Conservation (phyloP, 2,113 vertebrate species). For the Edolisoma coerulescens region DNA sequence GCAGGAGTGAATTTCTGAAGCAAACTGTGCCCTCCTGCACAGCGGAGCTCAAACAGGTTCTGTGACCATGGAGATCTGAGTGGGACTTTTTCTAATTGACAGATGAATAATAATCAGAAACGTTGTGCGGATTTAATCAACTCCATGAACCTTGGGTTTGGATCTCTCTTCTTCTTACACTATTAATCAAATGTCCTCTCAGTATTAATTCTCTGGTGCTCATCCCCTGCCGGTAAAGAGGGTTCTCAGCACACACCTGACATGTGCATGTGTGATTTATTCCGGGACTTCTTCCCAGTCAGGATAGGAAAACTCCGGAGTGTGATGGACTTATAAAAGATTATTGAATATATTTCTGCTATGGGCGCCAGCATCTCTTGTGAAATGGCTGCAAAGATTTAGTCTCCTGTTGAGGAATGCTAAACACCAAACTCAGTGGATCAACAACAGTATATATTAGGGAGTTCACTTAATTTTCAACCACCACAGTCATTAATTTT, state of each 20-base stretch:
- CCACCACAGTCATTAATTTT: slow-evolving; percentile 76
- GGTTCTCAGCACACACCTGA: slow-evolving; percentile 38
- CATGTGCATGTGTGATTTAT: background rate
- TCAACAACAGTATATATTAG: slow-evolving; percentile 78
- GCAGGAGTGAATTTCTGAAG: background rate
- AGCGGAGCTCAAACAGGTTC: background rate
- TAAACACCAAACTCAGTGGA: slow-evolving; percentile 74
- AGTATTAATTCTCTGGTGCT: background rate
- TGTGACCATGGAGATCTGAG: background rate
- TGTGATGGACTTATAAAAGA: slow-evolving; percentile 48
- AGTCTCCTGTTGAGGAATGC: slow-evolving; percentile 78
- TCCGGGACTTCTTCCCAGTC: background rate
- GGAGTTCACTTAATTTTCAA: slow-evolving; percentile 76
- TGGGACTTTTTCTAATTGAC: background rate
- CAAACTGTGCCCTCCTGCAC: background rate
- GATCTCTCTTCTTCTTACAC: background rate
- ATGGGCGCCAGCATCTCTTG: slow-evolving; percentile 76
- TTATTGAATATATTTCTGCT: slow-evolving; percentile 63
- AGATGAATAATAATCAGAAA: background rate
- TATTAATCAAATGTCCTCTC: background rate
- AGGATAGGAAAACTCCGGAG: background rate
- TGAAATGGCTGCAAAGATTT: slow-evolving; percentile 74
- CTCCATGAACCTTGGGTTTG: background rate
- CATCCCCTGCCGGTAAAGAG: background rate
- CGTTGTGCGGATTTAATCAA: background rate